Evolutionary conservation across 2,113 vertebrate genomes (phyloP).

Genomic region (Nestor notabilis): DNA sequence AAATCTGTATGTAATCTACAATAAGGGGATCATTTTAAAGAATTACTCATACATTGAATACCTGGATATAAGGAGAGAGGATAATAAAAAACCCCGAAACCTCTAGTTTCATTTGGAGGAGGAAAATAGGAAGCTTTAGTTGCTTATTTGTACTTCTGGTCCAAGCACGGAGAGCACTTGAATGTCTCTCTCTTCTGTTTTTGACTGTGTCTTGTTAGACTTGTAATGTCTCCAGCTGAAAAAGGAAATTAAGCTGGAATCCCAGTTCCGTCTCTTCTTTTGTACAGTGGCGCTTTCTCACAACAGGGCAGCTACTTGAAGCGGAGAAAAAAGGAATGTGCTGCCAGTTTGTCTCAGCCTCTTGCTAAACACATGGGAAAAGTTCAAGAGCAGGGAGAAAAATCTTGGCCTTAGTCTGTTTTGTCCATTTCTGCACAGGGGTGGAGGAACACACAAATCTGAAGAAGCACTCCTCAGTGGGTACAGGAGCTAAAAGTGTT

Average conservation of each 20-base stretch:
- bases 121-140: not conserved
- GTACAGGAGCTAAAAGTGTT: not conserved
- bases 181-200: not conserved
- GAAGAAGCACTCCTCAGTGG: not conserved
- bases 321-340: not conserved
- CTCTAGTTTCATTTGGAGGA: not conserved
- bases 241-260: slow-evolving; percentile 7
- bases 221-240: not conserved
- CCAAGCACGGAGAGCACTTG: not conserved
- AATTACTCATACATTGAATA: not conserved
- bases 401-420: not conserved
- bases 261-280: not conserved
- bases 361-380: slow-evolving; percentile 3
- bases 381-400: not conserved
- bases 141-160: not conserved
- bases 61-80: not conserved
- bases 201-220: not conserved
- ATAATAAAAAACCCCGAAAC: not conserved
- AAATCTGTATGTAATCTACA: not conserved
- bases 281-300: not conserved
- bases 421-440: not conserved
- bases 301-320: slow-evolving; percentile 43
- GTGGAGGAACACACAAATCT: not conserved
- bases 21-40: not conserved
- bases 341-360: slow-evolving; percentile 25